Conservation (phyloP, 2,113 vertebrate species). For the Sylvia atricapilla region DNA sequence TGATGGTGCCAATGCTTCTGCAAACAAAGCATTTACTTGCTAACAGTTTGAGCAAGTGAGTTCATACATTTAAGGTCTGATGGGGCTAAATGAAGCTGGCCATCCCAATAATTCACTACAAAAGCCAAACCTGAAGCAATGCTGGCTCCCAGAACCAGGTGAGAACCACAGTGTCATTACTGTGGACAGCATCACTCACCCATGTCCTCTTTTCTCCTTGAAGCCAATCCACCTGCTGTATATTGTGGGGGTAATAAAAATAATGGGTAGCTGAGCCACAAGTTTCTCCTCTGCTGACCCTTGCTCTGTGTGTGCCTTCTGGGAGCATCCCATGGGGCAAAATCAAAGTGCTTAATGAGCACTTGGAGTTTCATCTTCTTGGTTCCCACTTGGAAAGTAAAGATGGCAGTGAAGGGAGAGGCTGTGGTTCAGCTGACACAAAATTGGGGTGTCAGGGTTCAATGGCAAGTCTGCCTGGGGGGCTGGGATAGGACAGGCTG, state of each 20-base stretch:
- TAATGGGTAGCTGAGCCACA: not conserved
- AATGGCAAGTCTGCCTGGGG: too few species aligned
- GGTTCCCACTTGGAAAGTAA: not conserved
- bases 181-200: not conserved
- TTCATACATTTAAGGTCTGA: not conserved
- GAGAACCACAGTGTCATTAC: not conserved
- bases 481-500: not conserved
- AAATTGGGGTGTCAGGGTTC: not conserved
- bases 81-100: not conserved
- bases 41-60: not conserved
- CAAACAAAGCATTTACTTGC: not conserved
- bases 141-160: not conserved
- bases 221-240: not conserved
- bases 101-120: not conserved
- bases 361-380: not conserved
- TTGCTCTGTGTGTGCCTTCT: not conserved
- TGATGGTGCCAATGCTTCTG: not conserved
- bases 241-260: not conserved
- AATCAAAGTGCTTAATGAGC: not conserved
- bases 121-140: not conserved
- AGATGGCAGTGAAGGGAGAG: not conserved
- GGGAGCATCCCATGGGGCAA: rapidly evolving
- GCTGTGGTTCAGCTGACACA: not conserved
- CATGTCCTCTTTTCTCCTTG: not conserved
- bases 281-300: not conserved